A percentile compares a stretch with the other conserved stretches of the same genome.
phyloP scores from a whole-genome alignment of 2,113 vertebrate species.

The Cariama cristata region DNA sequence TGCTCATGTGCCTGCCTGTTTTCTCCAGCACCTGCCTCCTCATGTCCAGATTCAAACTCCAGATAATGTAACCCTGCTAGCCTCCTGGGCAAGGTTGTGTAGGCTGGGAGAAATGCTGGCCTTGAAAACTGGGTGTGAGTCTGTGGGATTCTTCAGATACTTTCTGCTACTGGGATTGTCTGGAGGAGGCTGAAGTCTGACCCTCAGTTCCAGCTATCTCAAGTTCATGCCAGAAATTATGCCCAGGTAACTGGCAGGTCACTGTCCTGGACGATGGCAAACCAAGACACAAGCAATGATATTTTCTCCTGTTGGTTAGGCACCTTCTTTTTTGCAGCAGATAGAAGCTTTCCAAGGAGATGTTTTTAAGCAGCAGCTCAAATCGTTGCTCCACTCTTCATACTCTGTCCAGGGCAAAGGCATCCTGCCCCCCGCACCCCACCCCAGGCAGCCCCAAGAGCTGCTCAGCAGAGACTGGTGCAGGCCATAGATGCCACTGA shows the following conservation, averaged over 20 bases:
- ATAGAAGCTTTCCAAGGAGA: not conserved
- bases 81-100: constrained; percentile 67
- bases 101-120: constrained; percentile 48
- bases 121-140: constrained; percentile 38
- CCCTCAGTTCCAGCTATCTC: not conserved
- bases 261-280: not conserved
- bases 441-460: not conserved
- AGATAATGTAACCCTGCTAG: constrained; percentile 56
- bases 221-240: not conserved
- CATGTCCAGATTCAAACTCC: constrained; percentile 61
- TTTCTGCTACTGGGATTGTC: constrained; percentile 18
- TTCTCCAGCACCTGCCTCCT: constrained; percentile 62
- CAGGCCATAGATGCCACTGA: not conserved
- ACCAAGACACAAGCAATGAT: not conserved
- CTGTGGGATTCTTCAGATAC: constrained; percentile 47
- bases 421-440: not conserved
- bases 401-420: not conserved
- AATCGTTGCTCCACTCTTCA: not conserved
- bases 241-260: not conserved
- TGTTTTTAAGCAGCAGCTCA: not conserved
- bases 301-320: not conserved
- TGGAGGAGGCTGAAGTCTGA: constrained; percentile 5
- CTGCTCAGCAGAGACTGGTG: not conserved
- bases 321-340: not conserved
- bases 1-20: constrained; percentile 69